phyloP scores from a whole-genome alignment of 2,113 vertebrate species.

The Urocitellus parryii region DNA sequence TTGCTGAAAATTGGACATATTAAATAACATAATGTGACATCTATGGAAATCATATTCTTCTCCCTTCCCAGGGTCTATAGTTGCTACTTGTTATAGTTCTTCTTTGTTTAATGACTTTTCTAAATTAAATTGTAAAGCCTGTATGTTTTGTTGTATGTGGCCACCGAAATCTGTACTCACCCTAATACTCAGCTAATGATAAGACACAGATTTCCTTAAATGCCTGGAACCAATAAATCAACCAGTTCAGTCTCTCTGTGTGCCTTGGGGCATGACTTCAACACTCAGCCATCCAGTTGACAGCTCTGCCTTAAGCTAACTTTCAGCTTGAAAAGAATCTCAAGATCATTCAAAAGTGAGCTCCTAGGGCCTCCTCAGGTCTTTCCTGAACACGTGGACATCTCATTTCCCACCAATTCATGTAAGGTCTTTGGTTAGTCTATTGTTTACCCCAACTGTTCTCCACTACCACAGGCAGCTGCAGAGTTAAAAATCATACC shows the following conservation, averaged over 20 bases:
- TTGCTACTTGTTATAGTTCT: not conserved
- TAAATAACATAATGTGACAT: not conserved
- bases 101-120: not conserved
- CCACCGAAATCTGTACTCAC: not conserved
- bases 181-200: not conserved
- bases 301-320: not conserved
- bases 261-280: not conserved
- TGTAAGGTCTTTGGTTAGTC: not conserved
- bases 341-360: not conserved
- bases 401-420: not conserved
- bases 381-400: not conserved
- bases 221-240: not conserved
- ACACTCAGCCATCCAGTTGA: not conserved
- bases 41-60: not conserved
- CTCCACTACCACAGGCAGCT: not conserved
- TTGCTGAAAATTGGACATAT: not conserved
- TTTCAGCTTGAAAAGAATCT: not conserved
- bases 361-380: not conserved
- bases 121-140: not conserved
- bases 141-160: not conserved
- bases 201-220: not conserved
- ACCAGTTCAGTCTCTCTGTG: not conserved
- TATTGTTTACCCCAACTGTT: not conserved
- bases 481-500: not conserved
- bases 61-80: no score